Evolutionary conservation across 2,888 invertebrate species (phyloP), one percentile per base, ranked within the genome.

Genomic region (Polymixis flavicincta): DNA sequence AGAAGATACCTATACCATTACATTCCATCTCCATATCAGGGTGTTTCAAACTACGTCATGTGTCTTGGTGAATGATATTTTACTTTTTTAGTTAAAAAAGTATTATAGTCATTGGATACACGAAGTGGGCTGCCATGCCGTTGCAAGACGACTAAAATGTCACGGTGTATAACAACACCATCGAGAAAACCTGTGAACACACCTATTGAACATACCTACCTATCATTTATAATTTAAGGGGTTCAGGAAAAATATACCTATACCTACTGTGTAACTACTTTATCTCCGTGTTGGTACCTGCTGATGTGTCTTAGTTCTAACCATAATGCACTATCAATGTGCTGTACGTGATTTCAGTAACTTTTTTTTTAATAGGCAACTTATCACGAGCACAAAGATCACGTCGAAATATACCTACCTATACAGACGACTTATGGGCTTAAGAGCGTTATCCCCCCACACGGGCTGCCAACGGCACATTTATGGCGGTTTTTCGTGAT

Each of bases 261-360:
- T 7, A 61, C 17, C 63, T 63, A 19, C 19, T 25, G 7, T 5
- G 17, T 63, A 17, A 25, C 6, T 63, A 63, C 11, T 19, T 63
- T 63, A 6, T 63, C 19, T 19, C 19, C 8, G 13, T 19, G 25
- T 64, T 19, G 9, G 7, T 45, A 19, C 37, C 37, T 25, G 25
- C 19, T 28, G 13, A 25, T 64, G 45, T 48, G 45, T 25, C 19
- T 45, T 28, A 13, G 28, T 48, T 64, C 25, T 13, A 64, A 48
- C 19, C 19, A 19, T 11, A 42, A 11, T 11, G 63, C 19, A 45
- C 42, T 69, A 70, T 50, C 50, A 42, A 42, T 42, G 22, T 37
- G 0, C n/a, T 42, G 57, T 74, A 74, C 57, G 74, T 74, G 74
- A 37, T 75, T 42, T 42, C 28, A 73, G 42, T 64, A 74, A 37